phyloP scores from a whole-genome alignment of 2,888 invertebrate genomes.

The Lepidocyrtinus sp. region DNA sequence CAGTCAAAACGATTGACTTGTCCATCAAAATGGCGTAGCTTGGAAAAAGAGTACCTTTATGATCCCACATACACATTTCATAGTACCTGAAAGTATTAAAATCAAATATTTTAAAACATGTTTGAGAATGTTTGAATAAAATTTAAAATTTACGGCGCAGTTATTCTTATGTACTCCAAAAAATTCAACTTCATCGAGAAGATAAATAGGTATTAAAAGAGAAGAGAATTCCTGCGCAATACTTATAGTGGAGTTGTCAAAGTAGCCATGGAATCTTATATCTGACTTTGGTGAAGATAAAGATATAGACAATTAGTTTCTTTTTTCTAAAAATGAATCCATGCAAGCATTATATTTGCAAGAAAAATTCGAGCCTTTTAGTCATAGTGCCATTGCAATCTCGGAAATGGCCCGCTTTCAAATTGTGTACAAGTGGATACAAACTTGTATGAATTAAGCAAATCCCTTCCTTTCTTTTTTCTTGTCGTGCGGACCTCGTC shows the following conservation, averaged over 20 bases:
- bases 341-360: not conserved
- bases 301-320: not conserved
- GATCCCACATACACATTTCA: slow-evolving; percentile 68
- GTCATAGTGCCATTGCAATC: slow-evolving; percentile 37
- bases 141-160: not conserved
- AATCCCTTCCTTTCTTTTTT: not conserved
- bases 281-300: not conserved
- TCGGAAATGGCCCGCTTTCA: slow-evolving; percentile 59
- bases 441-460: not conserved
- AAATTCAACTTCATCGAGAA: too few relatives aligned
- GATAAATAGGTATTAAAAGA: too few relatives aligned
- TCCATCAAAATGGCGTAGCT: slow-evolving; percentile 63
- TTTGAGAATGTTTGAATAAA: not conserved
- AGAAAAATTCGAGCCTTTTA: not conserved
- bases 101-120: not conserved
- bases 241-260: not conserved
- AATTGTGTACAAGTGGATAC: not conserved
- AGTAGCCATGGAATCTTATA: not conserved
- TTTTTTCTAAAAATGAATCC: not conserved
- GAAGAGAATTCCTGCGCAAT: too few relatives aligned
- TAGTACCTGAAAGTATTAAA: slow-evolving; percentile 63
- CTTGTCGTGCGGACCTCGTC: too few relatives aligned
- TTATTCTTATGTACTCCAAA: too few relatives aligned
- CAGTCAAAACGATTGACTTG: slow-evolving; percentile 63
- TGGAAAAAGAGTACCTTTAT: slow-evolving; percentile 62